Conservation (phyloP, 1,140 invertebrate genomes). For the Coenobita brevimanus region DNA sequence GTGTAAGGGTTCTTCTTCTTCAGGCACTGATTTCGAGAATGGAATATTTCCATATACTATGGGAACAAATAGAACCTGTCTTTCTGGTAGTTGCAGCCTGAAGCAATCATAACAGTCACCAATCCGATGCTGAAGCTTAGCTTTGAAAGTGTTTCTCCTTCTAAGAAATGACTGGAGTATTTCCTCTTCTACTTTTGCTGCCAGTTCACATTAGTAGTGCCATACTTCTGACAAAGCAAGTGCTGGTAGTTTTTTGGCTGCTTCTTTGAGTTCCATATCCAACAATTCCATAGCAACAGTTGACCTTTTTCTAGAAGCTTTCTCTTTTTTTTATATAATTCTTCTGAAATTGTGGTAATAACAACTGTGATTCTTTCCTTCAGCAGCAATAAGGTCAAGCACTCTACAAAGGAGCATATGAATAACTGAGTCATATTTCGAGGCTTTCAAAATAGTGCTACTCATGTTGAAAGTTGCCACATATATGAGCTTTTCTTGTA, state of each 20-base stretch:
- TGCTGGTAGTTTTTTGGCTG: slow-evolving; percentile 2
- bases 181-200: no score
- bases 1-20: not conserved
- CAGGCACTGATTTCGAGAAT: not conserved
- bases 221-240: no score
- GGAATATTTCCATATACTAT: not conserved
- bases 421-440: slow-evolving; percentile 15
- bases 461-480: not conserved
- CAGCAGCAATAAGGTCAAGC: slow-evolving; percentile 17
- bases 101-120: slow-evolving; percentile 7
- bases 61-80: no score
- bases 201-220: no score
- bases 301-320: not conserved
- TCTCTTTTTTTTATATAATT: slow-evolving; percentile 9
- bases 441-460: slow-evolving; percentile 3
- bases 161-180: no score
- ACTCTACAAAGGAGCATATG: slow-evolving; percentile 15
- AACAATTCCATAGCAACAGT: slow-evolving; percentile 21
- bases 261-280: not conserved
- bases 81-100: slow-evolving; percentile 14
- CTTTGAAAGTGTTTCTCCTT: slow-evolving; percentile 31
- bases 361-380: slow-evolving; percentile 4
- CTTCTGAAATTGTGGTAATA: slow-evolving; percentile 1
- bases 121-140: no score
- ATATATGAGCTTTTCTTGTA: not conserved